Evolutionary conservation across 2,797 vertebrate genomes (phyloP), one percentile per base, ranked within the genome.

Genomic region (Onychomys arenicola): DNA sequence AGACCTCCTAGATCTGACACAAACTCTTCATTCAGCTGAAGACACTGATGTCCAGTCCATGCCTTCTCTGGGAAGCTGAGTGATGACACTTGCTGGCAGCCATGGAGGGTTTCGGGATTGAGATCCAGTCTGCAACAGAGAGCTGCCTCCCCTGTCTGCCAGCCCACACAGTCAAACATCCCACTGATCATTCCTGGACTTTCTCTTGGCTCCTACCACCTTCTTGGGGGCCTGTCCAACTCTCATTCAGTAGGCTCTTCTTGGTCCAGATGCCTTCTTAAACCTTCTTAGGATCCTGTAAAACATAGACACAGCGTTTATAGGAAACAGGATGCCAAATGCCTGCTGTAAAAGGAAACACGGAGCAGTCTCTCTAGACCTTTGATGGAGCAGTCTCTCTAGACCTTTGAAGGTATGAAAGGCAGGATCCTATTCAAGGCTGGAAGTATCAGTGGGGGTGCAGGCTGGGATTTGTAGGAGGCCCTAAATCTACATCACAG

Each of bases 101-200:
- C 6, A 16, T 19, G 61, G 59, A 88, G 89, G 34, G 37, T 88
- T 91, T 82, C 55, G 87, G 91, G 89, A 75, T 94, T 97, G 85
- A 90, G 93, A 90, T 97, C 96, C 97, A 97, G 95, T 95, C 96
- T 95, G 80, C 92, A 94, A 65, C 81, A 89, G 93, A 96, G 87
- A 83, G 82, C 90, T n/a, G 83, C 83, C 63, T 95, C 90, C 69
- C 55, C 32, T 1, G 17, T n/a, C 19, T 92, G 94, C 96, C 97
- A 98, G 95, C 90, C 92, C 85, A 59, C 90, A 34, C 2, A 11
- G 94, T 90, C 57, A 96, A 96, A 95, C 85, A 85, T 63, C 21
- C 73, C 82, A 75, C 94, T 86, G 94, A 93, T 97, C 93, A 85
- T 63, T 85, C 77, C 91, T 90, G 93, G n/a, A 57, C 90, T 96